Conservation (phyloP, 2,113 vertebrate genomes). For the Macroglossus sobrinus region DNA sequence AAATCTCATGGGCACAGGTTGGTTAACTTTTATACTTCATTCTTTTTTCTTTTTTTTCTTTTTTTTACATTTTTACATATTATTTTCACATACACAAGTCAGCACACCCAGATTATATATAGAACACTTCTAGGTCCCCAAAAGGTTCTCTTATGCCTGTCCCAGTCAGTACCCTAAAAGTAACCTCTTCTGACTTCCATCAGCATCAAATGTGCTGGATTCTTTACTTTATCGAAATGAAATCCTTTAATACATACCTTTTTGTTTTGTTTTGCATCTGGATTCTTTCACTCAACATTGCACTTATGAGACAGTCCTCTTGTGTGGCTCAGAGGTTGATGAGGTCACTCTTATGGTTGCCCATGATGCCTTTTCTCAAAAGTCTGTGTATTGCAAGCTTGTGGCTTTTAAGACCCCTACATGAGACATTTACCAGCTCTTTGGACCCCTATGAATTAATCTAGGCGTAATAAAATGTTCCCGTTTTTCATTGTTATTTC, state of each 20-base stretch:
- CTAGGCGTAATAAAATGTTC: background rate
- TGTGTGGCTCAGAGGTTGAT: accelerated
- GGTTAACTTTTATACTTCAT: background rate
- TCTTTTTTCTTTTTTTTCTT: background rate
- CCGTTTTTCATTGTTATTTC: slow-evolving; percentile 32
- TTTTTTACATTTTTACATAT: background rate
- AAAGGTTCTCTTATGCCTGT: background rate
- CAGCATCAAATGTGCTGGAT: background rate
- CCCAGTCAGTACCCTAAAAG: background rate
- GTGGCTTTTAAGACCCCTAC: background rate
- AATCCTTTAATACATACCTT: background rate
- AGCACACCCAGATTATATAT: background rate
- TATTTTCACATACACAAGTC: background rate
- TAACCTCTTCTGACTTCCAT: background rate
- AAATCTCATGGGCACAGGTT: background rate
- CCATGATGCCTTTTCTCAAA: background rate
- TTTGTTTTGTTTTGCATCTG: background rate
- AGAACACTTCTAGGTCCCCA: background rate
- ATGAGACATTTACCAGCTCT: background rate
- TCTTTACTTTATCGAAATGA: background rate
- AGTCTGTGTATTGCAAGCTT: background rate
- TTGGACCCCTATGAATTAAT: background rate
- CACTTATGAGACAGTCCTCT: background rate
- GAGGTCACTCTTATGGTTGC: no score
- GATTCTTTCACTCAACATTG: background rate